These are phyloP conservation scores for Esperia sulphurella DNA, from an alignment of 2,888 invertebrate genomes.

Conservation along the genomic window DNA sequence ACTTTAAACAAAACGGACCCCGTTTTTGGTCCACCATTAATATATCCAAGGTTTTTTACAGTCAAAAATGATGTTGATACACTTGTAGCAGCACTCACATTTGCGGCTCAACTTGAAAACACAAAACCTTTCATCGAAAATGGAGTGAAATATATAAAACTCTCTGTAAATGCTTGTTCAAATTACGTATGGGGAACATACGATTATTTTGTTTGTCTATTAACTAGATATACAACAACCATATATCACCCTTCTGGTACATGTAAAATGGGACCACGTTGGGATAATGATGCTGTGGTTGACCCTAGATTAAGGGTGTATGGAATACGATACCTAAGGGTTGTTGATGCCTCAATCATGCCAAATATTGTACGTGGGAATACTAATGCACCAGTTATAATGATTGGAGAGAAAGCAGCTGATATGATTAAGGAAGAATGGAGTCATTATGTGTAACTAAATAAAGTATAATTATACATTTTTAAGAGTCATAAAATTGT, in stretches of 20 bases:
- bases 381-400: slow-evolving; percentile 89
- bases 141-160: slow-evolving; percentile 74
- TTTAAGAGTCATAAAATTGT: no score
- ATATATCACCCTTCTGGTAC: slow-evolving; percentile 72
- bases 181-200: slow-evolving; percentile 76
- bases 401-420: slow-evolving; percentile 85
- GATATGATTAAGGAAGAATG: slow-evolving; percentile 61
- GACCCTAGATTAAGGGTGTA: slow-evolving; percentile 50
- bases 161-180: slow-evolving; percentile 77
- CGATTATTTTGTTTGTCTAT: slow-evolving; percentile 83
- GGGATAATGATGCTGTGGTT: slow-evolving; percentile 59
- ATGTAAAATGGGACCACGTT: slow-evolving; percentile 56
- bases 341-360: slow-evolving; percentile 90
- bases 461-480: no score
- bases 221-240: slow-evolving; percentile 78
- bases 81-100: slow-evolving; percentile 80
- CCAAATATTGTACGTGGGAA: slow-evolving; percentile 88
- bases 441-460: slow-evolving; percentile 32
- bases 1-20: slow-evolving; percentile 84
- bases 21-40: slow-evolving; percentile 81
- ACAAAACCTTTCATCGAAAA: slow-evolving; percentile 76
- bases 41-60: slow-evolving; percentile 84
- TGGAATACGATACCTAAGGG: slow-evolving; percentile 75
- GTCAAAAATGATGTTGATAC: slow-evolving; percentile 80
- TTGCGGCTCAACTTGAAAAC: slow-evolving; percentile 73